Percentiles rank a stretch among this genome's conserved stretches.
phyloP scores from a whole-genome alignment of 2,113 vertebrate genomes.

The Mustela lutreola region DNA sequence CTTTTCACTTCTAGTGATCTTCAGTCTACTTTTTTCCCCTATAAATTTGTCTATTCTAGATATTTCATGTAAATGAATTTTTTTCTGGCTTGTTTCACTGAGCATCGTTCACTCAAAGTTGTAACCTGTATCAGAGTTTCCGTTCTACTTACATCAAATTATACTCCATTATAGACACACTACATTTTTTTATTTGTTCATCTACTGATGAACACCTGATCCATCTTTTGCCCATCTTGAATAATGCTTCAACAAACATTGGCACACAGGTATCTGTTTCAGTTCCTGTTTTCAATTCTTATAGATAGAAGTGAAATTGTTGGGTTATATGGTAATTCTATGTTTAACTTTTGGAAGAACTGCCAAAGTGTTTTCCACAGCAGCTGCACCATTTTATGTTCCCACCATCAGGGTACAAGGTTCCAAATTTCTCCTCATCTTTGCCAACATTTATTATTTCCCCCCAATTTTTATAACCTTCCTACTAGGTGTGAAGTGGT shows the following conservation, averaged over 20 bases:
- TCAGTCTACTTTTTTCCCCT: not conserved
- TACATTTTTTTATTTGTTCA: not conserved
- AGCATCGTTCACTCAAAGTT: not conserved
- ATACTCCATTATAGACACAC: not conserved
- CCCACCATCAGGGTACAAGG: not conserved
- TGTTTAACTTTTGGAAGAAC: not conserved
- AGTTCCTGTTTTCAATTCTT: not conserved
- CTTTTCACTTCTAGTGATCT: not conserved
- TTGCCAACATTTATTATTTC: not conserved
- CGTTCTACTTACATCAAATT: not conserved
- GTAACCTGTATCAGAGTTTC: not conserved
- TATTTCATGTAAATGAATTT: not conserved
- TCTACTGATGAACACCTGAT: not conserved
- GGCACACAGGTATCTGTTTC: not conserved
- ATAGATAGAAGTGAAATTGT: not conserved
- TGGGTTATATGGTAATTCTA: not conserved
- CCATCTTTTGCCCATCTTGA: not conserved
- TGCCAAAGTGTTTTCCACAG: not conserved
- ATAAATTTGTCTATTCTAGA: not conserved
- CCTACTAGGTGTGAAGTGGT: not conserved
- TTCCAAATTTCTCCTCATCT: not conserved
- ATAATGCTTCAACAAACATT: not conserved
- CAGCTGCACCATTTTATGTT: not conserved
- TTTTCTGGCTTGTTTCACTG: not conserved
- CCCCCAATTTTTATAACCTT: not conserved